phyloP scores from a whole-genome alignment of 2,888 invertebrate genomes.

The Myopa tessellatipennis region DNA sequence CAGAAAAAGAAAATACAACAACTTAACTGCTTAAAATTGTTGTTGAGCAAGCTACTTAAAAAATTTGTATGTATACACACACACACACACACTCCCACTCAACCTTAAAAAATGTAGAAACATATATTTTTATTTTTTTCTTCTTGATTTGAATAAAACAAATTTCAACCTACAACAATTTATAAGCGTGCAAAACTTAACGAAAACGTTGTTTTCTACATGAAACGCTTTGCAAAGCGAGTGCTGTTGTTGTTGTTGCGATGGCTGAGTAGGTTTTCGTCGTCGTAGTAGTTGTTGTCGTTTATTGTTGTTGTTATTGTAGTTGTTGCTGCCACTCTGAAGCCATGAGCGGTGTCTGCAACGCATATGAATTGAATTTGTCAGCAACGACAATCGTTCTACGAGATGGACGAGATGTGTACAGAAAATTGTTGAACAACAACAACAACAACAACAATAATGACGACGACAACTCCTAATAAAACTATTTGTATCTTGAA shows the following conservation, averaged over 20 bases:
- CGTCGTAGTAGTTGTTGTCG: no score
- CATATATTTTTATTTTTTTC: background rate
- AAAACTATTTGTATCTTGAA: no score
- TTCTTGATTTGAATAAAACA: slow-evolving; percentile 3
- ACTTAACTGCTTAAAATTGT: background rate
- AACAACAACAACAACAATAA: no score
- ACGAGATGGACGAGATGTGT: no score
- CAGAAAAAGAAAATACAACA: background rate
- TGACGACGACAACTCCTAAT: no score
- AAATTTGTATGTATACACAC: background rate
- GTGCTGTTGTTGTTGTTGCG: background rate
- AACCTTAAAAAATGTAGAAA: background rate
- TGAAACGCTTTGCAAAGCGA: no score
- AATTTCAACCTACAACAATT: background rate
- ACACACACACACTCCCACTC: background rate
- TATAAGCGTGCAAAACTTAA: background rate
- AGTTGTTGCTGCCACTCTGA: no score
- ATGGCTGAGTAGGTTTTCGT: background rate
- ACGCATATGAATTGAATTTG: no score
- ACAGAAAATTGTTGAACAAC: no score
- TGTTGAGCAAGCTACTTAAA: background rate
- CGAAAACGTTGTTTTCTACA: background rate
- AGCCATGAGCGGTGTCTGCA: background rate
- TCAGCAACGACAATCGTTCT: no score
- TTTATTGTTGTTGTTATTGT: no score